phyloP scores from a whole-genome alignment of 2,113 vertebrate genomes.

The Tichodroma muraria region DNA sequence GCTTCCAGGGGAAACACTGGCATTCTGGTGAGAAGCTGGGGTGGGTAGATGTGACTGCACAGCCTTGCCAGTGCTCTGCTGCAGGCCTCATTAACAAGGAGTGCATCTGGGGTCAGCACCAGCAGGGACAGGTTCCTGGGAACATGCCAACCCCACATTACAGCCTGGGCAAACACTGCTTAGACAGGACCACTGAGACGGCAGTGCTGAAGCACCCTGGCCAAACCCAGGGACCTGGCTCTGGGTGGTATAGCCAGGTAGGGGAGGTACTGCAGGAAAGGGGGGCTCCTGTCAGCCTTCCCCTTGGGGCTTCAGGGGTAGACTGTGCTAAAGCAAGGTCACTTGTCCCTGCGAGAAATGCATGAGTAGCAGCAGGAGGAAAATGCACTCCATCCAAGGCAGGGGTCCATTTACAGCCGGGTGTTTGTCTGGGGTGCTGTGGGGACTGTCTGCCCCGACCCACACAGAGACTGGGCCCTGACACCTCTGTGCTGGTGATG shows the following conservation, averaged over 20 bases:
- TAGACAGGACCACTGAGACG: not conserved
- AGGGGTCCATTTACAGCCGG: not conserved
- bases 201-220: accelerated
- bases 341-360: not conserved
- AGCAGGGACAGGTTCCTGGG: not conserved
- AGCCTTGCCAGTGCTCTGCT: not conserved
- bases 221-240: not conserved
- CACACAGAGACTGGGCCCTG: not conserved
- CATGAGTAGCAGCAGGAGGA: not conserved
- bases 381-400: not conserved
- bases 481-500: not conserved
- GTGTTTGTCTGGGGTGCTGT: not conserved
- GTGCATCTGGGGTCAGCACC: not conserved
- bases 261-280: not conserved
- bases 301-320: not conserved
- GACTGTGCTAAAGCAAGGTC: not conserved
- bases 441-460: not conserved
- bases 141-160: not conserved
- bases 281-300: not conserved
- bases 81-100: not conserved
- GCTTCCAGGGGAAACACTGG: not conserved
- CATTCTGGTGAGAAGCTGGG: not conserved
- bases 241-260: not conserved
- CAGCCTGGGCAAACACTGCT: not conserved
- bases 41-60: not conserved